Conservation (phyloP, 2,113 vertebrate species). For the Apteryx mantelli region DNA sequence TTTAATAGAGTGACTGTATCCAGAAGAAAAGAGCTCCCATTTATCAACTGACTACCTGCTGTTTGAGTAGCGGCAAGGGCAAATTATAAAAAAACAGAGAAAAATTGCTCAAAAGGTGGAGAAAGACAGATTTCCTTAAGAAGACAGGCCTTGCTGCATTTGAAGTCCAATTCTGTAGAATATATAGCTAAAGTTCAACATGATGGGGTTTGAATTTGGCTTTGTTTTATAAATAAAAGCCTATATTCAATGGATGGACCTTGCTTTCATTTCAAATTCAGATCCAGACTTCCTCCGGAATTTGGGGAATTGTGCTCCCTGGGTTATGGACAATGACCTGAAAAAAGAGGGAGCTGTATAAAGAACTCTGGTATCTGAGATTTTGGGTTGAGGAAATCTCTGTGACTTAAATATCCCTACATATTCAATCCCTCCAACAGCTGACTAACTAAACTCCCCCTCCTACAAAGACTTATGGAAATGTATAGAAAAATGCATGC, state of each 20-base stretch:
- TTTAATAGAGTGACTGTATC: not conserved
- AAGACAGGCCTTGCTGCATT: not conserved
- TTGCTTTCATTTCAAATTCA: not conserved
- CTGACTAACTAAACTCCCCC: not conserved
- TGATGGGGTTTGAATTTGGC: not conserved
- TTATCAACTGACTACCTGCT: not conserved
- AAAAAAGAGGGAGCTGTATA: not conserved
- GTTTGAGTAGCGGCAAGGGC: not conserved
- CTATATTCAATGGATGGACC: not conserved
- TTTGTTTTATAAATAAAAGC: not conserved
- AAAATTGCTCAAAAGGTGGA: not conserved
- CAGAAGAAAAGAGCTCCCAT: not conserved
- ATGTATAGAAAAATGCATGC: not conserved
- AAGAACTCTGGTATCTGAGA: not conserved
- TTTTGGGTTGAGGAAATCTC: not conserved
- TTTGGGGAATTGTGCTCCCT: not conserved
- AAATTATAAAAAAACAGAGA: constrained; percentile 16
- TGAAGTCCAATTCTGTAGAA: not conserved
- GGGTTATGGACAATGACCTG: not conserved
- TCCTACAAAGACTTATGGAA: not conserved
- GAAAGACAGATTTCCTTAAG: not conserved
- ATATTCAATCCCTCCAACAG: not conserved
- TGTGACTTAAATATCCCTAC: not conserved
- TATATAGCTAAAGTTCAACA: not conserved
- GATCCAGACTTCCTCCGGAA: not conserved